Base-by-base conservation (phyloP, 2,888 invertebrate genomes). In the Phorcus lineatus region DNA sequence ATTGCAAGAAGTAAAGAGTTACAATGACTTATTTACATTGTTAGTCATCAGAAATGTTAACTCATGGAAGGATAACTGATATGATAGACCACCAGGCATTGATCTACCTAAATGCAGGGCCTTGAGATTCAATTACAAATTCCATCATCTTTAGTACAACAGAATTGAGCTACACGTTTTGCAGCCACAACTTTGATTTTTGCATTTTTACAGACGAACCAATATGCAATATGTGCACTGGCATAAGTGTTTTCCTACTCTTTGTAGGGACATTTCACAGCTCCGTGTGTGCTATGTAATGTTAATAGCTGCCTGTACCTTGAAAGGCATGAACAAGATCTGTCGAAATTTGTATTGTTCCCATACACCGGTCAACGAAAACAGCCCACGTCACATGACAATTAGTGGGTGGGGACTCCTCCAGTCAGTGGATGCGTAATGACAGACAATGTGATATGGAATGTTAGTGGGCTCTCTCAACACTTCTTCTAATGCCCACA, bases 51-150 rank as follows among this genome's bases (percentile, higher is more conserved):
- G 40, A 70, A 40, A 36, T 40, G 70, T 70, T 36, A 67, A 40
- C 31, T 6, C 40, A 19, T 70, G 70, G 70, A 70, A 70, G 70
- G 70, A 70, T 19, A 70, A 40, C 70, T 70, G 70, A 70, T 70
- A 70, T 36, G 36, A 31, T 13, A 17, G 28, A 62, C 62, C 28
- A 28, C 17, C 62, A 24, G 16, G 62, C 6, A 28, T 3, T 28
- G 28, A 17, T 57, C 62, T 17, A 62, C 28, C 28, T 62, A 62
- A 62, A 62, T 62, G 62, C 62, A 62, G 16, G 62, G 62, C 28
- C 62, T 62, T 28, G 28, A 62, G 62, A 62, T 28, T 28, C 16
- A 62, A 24, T 62, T 62, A 62, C 28, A 62, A 24, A 62, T 17
- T 24, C 62, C 62, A 62, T 62, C 62, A 24, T 62, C 62, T 17